Conservation (phyloP, 2,888 invertebrate genomes). For the Gnatocerus cornutus region DNA sequence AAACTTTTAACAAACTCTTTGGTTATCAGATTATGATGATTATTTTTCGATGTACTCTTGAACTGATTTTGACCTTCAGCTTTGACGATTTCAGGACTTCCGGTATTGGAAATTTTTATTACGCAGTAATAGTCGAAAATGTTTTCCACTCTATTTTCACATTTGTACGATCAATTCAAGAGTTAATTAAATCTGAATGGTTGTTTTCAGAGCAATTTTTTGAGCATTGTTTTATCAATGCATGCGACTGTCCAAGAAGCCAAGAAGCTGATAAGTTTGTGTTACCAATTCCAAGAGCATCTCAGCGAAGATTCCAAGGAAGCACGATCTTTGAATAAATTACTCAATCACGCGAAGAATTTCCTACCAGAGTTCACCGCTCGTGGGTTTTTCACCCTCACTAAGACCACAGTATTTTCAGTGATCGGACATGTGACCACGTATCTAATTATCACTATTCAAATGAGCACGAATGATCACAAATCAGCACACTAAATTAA, state of each 20-base stretch:
- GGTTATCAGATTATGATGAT: conserved; percentile 17
- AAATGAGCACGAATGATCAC: too few species aligned
- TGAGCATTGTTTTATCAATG: not conserved
- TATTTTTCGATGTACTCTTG: not conserved
- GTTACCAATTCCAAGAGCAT: not conserved
- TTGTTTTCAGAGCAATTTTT: not conserved
- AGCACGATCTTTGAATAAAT: not conserved
- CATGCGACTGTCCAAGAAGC: not conserved
- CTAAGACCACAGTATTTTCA: too few species aligned
- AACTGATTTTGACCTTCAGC: too few species aligned
- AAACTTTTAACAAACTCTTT: conserved; percentile 1
- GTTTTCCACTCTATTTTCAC: too few species aligned
- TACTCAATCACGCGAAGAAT: not conserved
- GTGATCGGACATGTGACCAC: too few species aligned
- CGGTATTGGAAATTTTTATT: too few species aligned
- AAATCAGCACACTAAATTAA: too few species aligned
- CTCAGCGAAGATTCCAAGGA: not conserved
- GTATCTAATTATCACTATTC: too few species aligned
- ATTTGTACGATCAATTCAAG: too few species aligned
- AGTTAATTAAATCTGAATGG: too few species aligned
- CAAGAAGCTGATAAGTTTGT: not conserved
- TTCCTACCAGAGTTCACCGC: conserved; percentile 2
- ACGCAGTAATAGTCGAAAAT: too few species aligned
- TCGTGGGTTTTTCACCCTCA: not conserved
- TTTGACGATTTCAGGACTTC: too few species aligned